These are phyloP conservation scores for Plagiodera versicolora DNA, from an alignment of 2,888 invertebrate genomes.

Conservation along the genomic window DNA sequence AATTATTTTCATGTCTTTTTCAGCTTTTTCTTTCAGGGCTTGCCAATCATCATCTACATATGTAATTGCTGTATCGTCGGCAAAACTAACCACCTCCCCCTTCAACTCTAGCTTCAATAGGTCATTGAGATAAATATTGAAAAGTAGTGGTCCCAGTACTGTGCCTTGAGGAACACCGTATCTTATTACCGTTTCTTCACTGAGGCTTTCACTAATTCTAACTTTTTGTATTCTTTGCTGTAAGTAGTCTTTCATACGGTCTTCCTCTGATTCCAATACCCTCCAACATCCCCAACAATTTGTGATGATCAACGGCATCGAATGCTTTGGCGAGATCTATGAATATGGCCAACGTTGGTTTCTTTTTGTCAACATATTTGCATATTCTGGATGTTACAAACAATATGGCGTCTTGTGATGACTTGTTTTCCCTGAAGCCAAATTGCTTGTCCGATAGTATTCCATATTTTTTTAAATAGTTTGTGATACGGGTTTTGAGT, in stretches of 20 bases:
- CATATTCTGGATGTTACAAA: neutral
- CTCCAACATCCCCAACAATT: neutral
- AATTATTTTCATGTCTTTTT: neutral
- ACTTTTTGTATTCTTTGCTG: neutral
- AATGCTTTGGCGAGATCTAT: constrained; percentile 7
- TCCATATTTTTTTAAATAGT: constrained; percentile 9
- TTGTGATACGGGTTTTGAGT: constrained; percentile 8
- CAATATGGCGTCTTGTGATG: constrained; percentile 6
- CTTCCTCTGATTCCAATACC: constrained; percentile 8
- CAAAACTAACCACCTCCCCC: neutral
- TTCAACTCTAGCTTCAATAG: neutral
- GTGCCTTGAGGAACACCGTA: neutral
- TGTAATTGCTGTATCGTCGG: constrained; percentile 3
- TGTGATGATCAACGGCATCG: constrained; percentile 3
- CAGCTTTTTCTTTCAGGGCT: neutral
- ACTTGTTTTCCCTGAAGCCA: constrained; percentile 8
- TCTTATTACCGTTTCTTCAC: no score
- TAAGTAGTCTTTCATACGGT: neutral
- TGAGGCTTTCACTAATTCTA: neutral
- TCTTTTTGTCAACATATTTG: constrained; percentile 5
- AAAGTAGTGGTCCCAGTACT: neutral
- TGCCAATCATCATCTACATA: neutral
- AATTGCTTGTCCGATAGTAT: constrained; percentile 13
- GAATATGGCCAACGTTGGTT: constrained; percentile 6
- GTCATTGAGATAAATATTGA: neutral